Evolutionary conservation across 2,888 invertebrate species (phyloP).

Genomic region (Schizaphis graminum): DNA sequence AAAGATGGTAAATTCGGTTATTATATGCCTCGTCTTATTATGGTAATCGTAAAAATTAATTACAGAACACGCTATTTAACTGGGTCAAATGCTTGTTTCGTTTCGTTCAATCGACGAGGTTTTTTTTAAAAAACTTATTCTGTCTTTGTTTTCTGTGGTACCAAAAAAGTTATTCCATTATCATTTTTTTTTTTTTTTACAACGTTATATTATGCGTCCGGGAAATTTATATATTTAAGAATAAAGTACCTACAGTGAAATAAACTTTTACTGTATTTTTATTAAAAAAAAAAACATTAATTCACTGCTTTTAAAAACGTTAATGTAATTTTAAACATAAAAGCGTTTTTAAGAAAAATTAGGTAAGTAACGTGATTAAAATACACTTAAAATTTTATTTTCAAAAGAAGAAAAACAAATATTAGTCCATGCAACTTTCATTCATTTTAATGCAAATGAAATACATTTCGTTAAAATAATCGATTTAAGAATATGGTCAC

Average conservation of each 20-base stretch:
- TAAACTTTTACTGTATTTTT: conserved; percentile 30
- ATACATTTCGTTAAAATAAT: background rate
- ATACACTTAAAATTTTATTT: conserved; percentile 24
- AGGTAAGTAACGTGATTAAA: conserved; percentile 25
- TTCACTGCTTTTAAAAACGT: conserved; percentile 20
- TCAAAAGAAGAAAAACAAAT: conserved; percentile 29
- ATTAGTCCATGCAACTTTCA: background rate
- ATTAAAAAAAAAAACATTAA: conserved; percentile 6
- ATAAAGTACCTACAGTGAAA: conserved; percentile 20
- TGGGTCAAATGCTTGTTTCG: conserved; percentile 36
- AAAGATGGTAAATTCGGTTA: background rate
- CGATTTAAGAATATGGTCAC: background rate
- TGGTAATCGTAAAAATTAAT: conserved; percentile 5
- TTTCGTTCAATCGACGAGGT: background rate
- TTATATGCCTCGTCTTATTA: background rate
- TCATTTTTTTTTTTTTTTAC: conserved; percentile 1
- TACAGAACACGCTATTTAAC: conserved; percentile 30
- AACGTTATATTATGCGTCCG: background rate
- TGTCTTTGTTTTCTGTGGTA: background rate
- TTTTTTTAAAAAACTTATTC: conserved; percentile 14
- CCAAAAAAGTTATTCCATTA: conserved; percentile 28
- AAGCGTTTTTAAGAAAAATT: conserved; percentile 26
- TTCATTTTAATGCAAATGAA: conserved; percentile 4
- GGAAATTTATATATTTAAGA: conserved; percentile 16
- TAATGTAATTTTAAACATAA: conserved; percentile 27